Conservation (phyloP, 2,888 invertebrate species). For the Synanthedon formicaeformis region DNA sequence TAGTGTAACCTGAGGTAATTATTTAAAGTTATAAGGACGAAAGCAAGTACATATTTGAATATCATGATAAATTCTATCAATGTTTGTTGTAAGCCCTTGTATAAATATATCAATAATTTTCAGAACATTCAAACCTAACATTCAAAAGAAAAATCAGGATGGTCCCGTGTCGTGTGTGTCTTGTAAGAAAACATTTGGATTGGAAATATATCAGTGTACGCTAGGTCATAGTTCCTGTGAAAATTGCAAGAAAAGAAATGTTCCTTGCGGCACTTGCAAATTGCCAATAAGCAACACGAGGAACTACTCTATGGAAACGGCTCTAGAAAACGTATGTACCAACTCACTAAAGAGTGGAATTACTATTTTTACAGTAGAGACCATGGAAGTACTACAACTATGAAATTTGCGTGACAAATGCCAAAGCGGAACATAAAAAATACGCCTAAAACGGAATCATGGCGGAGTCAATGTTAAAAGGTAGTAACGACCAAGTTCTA, state of each 20-base stretch:
- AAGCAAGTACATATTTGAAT: too few species aligned
- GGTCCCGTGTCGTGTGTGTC: constrained; percentile 18
- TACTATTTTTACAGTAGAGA: too few species aligned
- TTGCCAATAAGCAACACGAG: constrained; percentile 24
- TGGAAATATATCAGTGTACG: constrained; percentile 32
- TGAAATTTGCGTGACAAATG: too few species aligned
- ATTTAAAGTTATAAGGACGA: too few species aligned
- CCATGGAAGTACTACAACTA: too few species aligned
- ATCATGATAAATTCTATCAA: neutral
- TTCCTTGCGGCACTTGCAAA: constrained; percentile 25
- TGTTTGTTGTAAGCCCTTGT: neutral
- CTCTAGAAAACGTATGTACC: constrained; percentile 14
- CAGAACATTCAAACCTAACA: neutral
- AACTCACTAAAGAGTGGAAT: neutral
- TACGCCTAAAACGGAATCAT: too few species aligned
- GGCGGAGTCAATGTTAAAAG: too few species aligned
- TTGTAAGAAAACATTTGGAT: constrained; percentile 21
- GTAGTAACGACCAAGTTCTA: too few species aligned
- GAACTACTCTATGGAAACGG: constrained; percentile 31
- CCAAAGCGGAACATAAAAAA: too few species aligned
- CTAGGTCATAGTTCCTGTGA: constrained; percentile 34
- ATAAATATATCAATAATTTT: neutral
- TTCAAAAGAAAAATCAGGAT: neutral
- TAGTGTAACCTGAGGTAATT: too few species aligned
- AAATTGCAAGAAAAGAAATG: constrained; percentile 15